Percentiles rank a stretch among this genome's conserved stretches.
phyloP scores from a whole-genome alignment of 2,797 vertebrate species.

The Cephalopachus bancanus region DNA sequence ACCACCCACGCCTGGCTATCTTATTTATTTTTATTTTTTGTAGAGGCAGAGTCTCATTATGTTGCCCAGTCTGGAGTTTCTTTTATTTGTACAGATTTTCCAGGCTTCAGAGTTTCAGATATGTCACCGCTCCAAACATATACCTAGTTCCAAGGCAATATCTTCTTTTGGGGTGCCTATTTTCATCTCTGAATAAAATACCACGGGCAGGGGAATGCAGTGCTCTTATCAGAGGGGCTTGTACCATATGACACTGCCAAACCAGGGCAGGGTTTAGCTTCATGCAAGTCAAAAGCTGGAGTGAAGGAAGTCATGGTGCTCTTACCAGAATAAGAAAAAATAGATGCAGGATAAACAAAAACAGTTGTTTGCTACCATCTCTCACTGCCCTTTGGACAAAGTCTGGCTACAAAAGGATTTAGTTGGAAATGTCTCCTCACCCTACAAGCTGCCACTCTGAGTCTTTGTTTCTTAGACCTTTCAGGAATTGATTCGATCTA shows the following conservation, averaged over 20 bases:
- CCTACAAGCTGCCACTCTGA: not conserved
- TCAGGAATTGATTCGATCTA: not conserved
- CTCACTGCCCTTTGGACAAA: not conserved
- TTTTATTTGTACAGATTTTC: not conserved
- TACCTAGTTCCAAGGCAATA: not conserved
- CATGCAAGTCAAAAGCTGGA: not conserved
- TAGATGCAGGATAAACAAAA: not conserved
- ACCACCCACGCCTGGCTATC: not conserved
- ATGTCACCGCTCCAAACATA: not conserved
- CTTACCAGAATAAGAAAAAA: conserved; percentile 1
- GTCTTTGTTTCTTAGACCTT: not conserved
- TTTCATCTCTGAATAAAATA: not conserved
- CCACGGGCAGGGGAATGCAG: not conserved
- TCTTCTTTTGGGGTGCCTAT: not conserved
- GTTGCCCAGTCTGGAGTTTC: not conserved
- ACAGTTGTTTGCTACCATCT: not conserved
- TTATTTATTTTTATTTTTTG: not conserved
- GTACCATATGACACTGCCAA: not conserved
- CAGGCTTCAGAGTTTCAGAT: not conserved
- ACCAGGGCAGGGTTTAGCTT: not conserved
- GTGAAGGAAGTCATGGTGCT: not conserved
- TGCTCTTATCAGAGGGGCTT: not conserved
- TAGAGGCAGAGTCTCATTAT: not conserved
- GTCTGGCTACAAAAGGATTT: not conserved
- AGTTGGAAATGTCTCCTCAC: not conserved